A percentile compares a stretch with the other conserved stretches of the same genome.
phyloP scores from a whole-genome alignment of 1,140 invertebrate genomes.

The Drosophila auraria region DNA sequence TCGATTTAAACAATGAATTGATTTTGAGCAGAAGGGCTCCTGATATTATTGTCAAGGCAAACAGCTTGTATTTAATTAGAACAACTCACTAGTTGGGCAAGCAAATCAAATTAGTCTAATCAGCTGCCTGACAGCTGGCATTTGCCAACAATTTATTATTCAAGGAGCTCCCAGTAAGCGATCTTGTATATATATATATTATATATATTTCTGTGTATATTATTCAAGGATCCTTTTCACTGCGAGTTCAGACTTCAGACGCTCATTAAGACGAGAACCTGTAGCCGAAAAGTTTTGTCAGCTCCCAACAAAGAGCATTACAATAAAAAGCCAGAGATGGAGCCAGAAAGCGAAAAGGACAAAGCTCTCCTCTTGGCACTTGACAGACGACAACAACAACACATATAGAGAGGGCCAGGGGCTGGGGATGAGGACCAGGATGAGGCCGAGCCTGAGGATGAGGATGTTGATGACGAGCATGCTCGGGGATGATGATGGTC shows the following conservation, averaged over 20 bases:
- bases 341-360: conserved; percentile 46
- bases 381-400: conserved; percentile 55
- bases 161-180: neutral
- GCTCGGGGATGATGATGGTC: conserved; percentile 20
- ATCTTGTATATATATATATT: neutral
- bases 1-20: neutral
- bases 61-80: neutral
- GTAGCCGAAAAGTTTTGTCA: conserved; percentile 39
- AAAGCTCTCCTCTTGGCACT: conserved; percentile 76
- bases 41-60: neutral
- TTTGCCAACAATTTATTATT: no score
- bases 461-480: conserved; percentile 22
- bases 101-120: neutral
- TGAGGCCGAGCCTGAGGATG: conserved; percentile 1
- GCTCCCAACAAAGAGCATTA: conserved; percentile 37
- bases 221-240: conserved; percentile 6
- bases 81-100: no score
- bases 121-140: no score
- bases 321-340: conserved; percentile 28
- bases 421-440: neutral
- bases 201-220: neutral
- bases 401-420: conserved; percentile 1
- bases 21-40: neutral
- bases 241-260: neutral
- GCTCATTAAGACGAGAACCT: conserved; percentile 38